phyloP scores from a whole-genome alignment of 2,113 vertebrate species.

The Mellivora capensis region DNA sequence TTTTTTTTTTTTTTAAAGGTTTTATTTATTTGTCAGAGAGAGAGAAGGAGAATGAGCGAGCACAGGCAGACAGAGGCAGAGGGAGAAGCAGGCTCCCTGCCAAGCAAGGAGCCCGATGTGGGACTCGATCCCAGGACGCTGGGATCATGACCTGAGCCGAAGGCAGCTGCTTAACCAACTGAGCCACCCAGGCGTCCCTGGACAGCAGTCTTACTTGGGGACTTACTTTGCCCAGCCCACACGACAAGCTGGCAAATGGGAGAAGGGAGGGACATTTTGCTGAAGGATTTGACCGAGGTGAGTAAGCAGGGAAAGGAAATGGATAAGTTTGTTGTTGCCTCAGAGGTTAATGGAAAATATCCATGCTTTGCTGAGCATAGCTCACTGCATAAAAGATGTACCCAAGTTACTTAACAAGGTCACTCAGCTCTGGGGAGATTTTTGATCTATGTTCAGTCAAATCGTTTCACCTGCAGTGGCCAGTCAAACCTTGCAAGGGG shows the following conservation, averaged over 20 bases:
- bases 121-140: background rate
- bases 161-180: background rate
- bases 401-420: slow-evolving; percentile 61
- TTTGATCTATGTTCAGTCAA: slow-evolving; percentile 59
- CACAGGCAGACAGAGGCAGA: background rate
- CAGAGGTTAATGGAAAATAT: slow-evolving; percentile 70
- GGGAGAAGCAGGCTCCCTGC: background rate
- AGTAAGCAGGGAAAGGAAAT: slow-evolving; percentile 18
- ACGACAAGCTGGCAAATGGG: background rate
- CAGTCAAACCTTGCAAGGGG: slow-evolving; percentile 44
- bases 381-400: slow-evolving; percentile 54
- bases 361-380: slow-evolving; percentile 56
- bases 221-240: background rate
- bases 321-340: slow-evolving; percentile 51
- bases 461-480: slow-evolving; percentile 47
- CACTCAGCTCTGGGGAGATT: slow-evolving; percentile 40
- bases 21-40: too few relatives aligned
- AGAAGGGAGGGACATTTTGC: background rate
- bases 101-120: too few relatives aligned
- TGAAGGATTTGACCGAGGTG: slow-evolving; percentile 1
- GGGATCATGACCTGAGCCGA: background rate
- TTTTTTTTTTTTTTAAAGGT: too few relatives aligned
- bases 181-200: background rate
- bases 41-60: too few relatives aligned
- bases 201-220: background rate